Evolutionary conservation across 2,113 vertebrate species (phyloP).

Genomic region (Setophaga petechia): DNA sequence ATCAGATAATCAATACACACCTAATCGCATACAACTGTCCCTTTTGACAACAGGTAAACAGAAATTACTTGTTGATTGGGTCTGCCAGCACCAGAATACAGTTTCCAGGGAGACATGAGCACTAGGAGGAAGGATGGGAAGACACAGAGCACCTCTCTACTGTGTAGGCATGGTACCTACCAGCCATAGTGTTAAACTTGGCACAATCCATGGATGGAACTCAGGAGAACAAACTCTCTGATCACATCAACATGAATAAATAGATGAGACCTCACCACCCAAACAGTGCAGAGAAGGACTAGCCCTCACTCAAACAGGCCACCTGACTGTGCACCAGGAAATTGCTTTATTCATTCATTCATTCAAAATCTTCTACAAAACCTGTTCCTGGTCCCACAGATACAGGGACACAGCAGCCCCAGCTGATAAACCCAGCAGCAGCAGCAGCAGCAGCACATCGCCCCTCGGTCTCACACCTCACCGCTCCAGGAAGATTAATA

Average conservation of each 20-base stretch:
- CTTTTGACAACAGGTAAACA: slow-evolving; percentile 31
- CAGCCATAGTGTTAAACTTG: background rate
- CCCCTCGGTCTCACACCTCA: background rate
- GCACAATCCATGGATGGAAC: background rate
- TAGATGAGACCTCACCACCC: background rate
- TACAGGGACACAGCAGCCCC: background rate
- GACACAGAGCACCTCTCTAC: background rate
- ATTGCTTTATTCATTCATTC: background rate
- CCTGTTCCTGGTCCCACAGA: background rate
- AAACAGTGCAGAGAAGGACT: background rate
- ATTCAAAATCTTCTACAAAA: background rate
- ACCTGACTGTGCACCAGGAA: background rate
- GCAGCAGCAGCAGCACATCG: rapidly evolving
- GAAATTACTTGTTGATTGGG: background rate
- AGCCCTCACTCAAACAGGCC: background rate
- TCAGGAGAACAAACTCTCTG: background rate
- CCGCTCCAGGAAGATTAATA: background rate
- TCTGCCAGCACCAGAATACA: background rate
- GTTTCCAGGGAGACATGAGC: background rate
- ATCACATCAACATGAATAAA: background rate
- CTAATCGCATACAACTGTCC: background rate
- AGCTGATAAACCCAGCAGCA: background rate
- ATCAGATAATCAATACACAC: slow-evolving; percentile 19
- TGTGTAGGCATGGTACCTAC: rapidly evolving
- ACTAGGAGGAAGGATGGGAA: background rate